phyloP scores from a whole-genome alignment of 2,113 vertebrate species.

The Benitochromis conjunctus region DNA sequence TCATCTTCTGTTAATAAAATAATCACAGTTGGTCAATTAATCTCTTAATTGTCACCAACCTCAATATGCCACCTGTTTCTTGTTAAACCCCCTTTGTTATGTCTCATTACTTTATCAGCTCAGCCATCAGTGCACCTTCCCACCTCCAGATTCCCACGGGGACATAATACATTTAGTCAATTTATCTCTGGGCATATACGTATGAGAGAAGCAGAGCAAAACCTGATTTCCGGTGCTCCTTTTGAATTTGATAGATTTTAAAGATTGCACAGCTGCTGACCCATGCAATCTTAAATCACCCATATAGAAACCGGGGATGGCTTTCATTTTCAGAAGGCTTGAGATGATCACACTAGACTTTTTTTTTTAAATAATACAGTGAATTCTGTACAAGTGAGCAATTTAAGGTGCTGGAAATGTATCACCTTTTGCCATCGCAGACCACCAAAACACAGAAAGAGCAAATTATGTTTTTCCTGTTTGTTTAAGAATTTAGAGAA shows the following conservation, averaged over 20 bases:
- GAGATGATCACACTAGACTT: neutral
- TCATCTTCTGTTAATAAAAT: conserved; percentile 24
- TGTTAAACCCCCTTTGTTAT: conserved; percentile 28
- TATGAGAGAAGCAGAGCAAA: neutral
- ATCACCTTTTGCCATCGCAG: neutral
- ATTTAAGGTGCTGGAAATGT: neutral
- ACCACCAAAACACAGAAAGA: neutral
- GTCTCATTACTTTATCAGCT: conserved; percentile 42
- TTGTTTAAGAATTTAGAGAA: neutral
- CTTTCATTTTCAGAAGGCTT: neutral
- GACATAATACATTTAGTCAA: neutral
- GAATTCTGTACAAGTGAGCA: neutral
- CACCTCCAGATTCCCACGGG: conserved; percentile 29
- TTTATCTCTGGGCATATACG: neutral
- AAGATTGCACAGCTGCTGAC: neutral
- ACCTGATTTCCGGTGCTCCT: neutral
- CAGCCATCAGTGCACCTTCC: neutral
- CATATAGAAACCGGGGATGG: neutral
- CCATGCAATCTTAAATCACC: neutral
- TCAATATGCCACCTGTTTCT: conserved; percentile 40
- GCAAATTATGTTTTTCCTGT: neutral
- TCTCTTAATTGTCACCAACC: conserved; percentile 22
- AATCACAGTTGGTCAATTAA: conserved; percentile 31
- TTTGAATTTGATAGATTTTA: neutral
- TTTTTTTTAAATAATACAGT: neutral